A percentile compares a stretch with the other conserved stretches of the same genome.
Conservation (phyloP, 2,113 vertebrate species). For the Entelurus aequoreus region DNA sequence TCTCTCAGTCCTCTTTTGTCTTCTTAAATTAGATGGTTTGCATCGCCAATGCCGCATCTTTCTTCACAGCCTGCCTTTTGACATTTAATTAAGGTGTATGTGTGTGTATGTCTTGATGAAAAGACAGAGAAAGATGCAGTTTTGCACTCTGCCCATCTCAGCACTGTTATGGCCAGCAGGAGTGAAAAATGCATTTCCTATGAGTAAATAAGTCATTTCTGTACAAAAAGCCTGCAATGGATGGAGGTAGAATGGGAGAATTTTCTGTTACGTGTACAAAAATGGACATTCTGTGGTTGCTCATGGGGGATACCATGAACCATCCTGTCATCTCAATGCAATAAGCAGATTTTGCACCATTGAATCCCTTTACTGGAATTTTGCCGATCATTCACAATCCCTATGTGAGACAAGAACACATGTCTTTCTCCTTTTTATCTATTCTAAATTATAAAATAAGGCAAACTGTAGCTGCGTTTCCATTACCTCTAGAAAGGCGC, state of each 20-base stretch:
- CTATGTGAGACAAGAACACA: too few species aligned
- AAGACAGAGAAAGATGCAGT: conserved; percentile 17
- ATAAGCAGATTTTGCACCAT: too few species aligned
- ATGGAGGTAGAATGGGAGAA: conserved; percentile 19
- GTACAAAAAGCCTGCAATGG: conserved; percentile 28
- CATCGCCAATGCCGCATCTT: conserved; percentile 46
- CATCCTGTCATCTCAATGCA: too few species aligned
- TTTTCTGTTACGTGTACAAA: background rate
- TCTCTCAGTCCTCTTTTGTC: conserved; percentile 26
- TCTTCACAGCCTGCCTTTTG: conserved; percentile 58
- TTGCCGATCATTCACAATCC: too few species aligned
- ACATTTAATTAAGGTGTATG: conserved; percentile 58
- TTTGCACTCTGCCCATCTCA: conserved; percentile 18
- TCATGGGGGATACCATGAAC: background rate
- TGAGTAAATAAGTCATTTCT: conserved; percentile 49
- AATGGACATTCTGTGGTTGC: background rate
- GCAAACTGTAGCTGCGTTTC: too few species aligned
- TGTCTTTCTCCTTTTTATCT: too few species aligned
- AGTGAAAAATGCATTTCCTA: conserved; percentile 46
- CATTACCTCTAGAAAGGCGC: too few species aligned
- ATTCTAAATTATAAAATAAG: too few species aligned
- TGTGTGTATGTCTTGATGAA: conserved; percentile 7
- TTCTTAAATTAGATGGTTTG: conserved; percentile 37
- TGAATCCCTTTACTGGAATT: too few species aligned
- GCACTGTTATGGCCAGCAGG: conserved; percentile 15